Evolutionary conservation across 2,113 vertebrate genomes (phyloP), one percentile per base, ranked within the genome.

Genomic region (Burhinus oedicnemus): DNA sequence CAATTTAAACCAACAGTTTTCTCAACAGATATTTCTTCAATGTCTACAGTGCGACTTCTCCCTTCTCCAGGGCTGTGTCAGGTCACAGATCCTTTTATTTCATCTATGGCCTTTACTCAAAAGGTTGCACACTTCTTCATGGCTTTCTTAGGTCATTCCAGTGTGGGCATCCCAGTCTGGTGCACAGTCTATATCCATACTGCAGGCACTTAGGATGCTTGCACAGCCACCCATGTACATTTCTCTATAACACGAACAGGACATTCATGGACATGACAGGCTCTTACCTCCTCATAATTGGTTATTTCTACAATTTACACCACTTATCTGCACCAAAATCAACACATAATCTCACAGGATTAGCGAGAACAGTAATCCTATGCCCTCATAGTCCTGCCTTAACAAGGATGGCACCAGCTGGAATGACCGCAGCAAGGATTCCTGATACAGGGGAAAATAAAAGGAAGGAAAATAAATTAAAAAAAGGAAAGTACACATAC

Each of bases 171-270:
- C 11, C 8, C 23, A 30, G 34, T 36, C 72, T 89, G 47, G n/a
- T 72, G 5, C 34, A 79, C 8, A 4, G 5, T 26, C 15, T 72
- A 30, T n/a, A 27, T 36, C 49, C 27, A n/a, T 15, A 44, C 8
- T 18, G 29, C 36, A 61, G 36, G 8, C 16, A 10, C 8, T 64
- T 47, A 61, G 30, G 54, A 52, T 44, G 34, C 21, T 65, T 29
- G 4, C 51, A 85, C 20, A 52, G 32, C 8, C 75, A 71, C 2
- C 12, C 0, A 0, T 3, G 5, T 45, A 30, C 34, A 36, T 20
- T 18, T 61, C 12, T 49, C 54, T 32, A 15, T 66, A 38, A 27
- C 5, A 21, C 6, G 32, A 65, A 42, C 19, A 38, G 54, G 17
- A 34, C 22, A 51, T 3, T 7, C 18, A 18, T 12, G 44, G 42